phyloP scores from a whole-genome alignment of 2,113 vertebrate species.

The Toxotes chatareus region DNA sequence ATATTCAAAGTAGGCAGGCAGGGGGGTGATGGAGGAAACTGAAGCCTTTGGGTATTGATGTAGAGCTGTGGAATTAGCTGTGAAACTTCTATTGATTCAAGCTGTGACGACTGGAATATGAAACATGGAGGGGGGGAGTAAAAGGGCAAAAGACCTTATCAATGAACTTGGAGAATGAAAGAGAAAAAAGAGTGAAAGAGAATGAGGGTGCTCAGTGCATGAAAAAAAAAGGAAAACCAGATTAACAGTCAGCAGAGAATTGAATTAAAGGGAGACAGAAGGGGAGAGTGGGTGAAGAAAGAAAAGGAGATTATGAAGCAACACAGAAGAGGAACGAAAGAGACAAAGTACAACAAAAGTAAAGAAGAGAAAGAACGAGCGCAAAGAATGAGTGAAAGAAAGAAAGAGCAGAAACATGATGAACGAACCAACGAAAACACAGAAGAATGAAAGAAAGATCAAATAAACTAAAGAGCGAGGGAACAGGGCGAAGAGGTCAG shows the following conservation, averaged over 20 bases:
- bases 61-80: constrained; percentile 76
- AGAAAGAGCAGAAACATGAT: constrained; percentile 13
- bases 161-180: constrained; percentile 73
- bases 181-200: constrained; percentile 35
- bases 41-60: constrained; percentile 75
- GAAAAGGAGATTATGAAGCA: constrained; percentile 71
- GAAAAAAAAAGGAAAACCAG: constrained; percentile 52
- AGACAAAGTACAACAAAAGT: constrained; percentile 54
- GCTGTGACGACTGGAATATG: constrained; percentile 73
- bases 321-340: constrained; percentile 39
- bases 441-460: constrained; percentile 30
- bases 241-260: constrained; percentile 74
- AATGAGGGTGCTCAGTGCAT: constrained; percentile 45
- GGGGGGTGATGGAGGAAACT: constrained; percentile 55
- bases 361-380: constrained; percentile 35
- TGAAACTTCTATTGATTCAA: constrained; percentile 78
- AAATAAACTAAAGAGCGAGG: constrained; percentile 42
- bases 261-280: constrained; percentile 72
- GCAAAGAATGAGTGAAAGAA: constrained; percentile 28
- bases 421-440: constrained; percentile 21
- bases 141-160: constrained; percentile 73
- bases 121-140: constrained; percentile 50
- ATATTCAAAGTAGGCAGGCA: constrained; percentile 74
- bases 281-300: constrained; percentile 57
- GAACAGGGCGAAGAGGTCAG: constrained; percentile 52